Base-by-base conservation (phyloP, 2,113 vertebrate genomes). In the Tenrec ecaudatus region DNA sequence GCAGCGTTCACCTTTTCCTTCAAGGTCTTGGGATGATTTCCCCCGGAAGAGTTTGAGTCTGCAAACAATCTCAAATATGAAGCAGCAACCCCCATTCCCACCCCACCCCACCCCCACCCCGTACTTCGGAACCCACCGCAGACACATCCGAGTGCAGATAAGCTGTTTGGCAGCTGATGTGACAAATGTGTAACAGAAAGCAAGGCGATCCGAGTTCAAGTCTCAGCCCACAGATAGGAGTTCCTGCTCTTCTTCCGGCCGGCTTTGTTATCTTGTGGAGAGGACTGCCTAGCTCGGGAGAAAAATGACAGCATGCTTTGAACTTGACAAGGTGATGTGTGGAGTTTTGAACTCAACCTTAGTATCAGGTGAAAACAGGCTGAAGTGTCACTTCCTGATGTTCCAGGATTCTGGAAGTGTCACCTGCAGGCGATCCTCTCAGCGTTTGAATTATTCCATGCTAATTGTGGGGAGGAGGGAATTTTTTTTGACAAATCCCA, bases 111-210 rank as follows among this genome's bases (percentile, higher is more conserved):
- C 47, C 47, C 47, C 47, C 47, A 53, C 47, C 47, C 47, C 47
- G 47, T 92, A 78, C 43, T 89, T 95, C 89, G 92, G 23, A 86
- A 92, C 86, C 89, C 84, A 82, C 58, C 0, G 79, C 76, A 79
- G 81, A 93, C 81, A 85, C 68, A 96, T 97, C 86, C 86, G 68
- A 3, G 27, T 73, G 66, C 66, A 90, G 69, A 93, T 89, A 86
- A 90, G 43, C 79, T 23, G 10, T 82, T 94, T 84, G 92, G 93
- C 88, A 64, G 93, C 86, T 95, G 94, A 4, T 88, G 64, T 69
- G 92, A 96, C 94, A 93, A 88, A 94, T 53, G 89, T 2, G 4
- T 80, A 94, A 69, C 31, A 87, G 80, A 86, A 77, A 77, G 64
- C 82, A 60, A 80, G 66, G 31, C 71, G 69, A 83, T 68, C 23